Percentiles rank a stretch among this genome's conserved stretches.
Evolutionary conservation across 2,888 invertebrate species (phyloP).

Genomic region (Ormyrus rosae): DNA sequence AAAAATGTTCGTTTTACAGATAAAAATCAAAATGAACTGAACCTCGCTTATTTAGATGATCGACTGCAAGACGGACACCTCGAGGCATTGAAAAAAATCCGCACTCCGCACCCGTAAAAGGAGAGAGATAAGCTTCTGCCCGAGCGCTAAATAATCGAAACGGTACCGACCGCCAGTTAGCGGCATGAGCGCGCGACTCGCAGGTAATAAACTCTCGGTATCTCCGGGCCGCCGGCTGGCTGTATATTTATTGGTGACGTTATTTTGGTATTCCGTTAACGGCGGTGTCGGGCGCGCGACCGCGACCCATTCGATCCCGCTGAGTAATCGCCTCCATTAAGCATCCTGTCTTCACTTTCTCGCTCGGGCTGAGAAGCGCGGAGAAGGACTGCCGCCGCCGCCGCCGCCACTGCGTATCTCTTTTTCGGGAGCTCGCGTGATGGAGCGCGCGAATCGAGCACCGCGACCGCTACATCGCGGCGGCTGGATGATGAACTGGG

Average conservation of each 20-base stretch:
- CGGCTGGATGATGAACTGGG: slow-evolving; percentile 58
- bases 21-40: neutral
- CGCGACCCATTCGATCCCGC: slow-evolving; percentile 73
- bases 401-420: no score
- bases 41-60: no score
- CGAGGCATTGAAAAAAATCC: no score
- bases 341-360: slow-evolving; percentile 69
- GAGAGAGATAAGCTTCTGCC: no score
- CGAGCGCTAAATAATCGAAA: no score
- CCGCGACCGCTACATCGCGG: slow-evolving; percentile 69
- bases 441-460: slow-evolving; percentile 69
- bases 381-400: neutral
- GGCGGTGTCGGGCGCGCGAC: slow-evolving; percentile 66
- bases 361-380: neutral
- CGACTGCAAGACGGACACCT: no score
- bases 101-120: no score
- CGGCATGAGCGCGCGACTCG: no score
- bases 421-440: slow-evolving; percentile 59
- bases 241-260: slow-evolving; percentile 74
- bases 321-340: slow-evolving; percentile 75
- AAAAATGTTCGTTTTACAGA: neutral
- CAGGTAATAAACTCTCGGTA: no score
- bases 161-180: no score
- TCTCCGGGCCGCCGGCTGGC: slow-evolving; percentile 16
- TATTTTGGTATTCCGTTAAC: slow-evolving; percentile 75